Evolutionary conservation across 2,113 vertebrate genomes (phyloP).

Genomic region (Ceyx cyanopectus): DNA sequence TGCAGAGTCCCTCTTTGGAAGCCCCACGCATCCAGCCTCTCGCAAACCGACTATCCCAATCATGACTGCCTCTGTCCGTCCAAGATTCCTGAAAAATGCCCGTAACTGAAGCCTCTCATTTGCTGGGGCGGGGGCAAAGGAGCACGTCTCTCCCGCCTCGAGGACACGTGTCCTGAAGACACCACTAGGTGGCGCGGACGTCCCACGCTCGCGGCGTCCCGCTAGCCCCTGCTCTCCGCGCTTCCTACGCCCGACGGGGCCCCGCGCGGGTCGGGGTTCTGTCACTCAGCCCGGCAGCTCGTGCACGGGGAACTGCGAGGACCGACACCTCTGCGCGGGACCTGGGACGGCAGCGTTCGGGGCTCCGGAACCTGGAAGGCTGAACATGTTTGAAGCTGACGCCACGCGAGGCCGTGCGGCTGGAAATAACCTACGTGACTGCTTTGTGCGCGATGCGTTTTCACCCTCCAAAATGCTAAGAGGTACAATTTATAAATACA

Average conservation of each 20-base stretch:
- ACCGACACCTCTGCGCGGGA: rapidly evolving
- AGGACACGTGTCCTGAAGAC: neutral
- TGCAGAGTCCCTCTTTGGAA: neutral
- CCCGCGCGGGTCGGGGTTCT: too few relatives aligned
- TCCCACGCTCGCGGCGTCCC: neutral
- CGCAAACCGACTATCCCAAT: rapidly evolving
- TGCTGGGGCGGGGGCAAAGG: too few relatives aligned
- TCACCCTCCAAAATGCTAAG: neutral
- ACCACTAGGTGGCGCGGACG: slow-evolving; percentile 35
- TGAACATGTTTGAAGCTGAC: neutral
- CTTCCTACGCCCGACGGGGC: too few relatives aligned
- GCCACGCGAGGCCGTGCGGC: rapidly evolving
- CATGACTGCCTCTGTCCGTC: rapidly evolving
- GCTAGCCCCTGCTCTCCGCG: neutral
- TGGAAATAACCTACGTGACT: neutral
- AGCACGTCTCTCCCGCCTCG: too few relatives aligned
- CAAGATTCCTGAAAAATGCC: too few relatives aligned
- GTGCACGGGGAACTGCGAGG: rapidly evolving
- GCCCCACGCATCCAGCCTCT: neutral
- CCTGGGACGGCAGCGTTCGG: neutral
- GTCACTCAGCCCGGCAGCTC: too few relatives aligned
- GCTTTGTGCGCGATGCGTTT: neutral
- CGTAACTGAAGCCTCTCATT: too few relatives aligned
- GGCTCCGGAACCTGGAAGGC: neutral
- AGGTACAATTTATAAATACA: neutral